Evolutionary conservation across 1,140 invertebrate genomes (phyloP).

Genomic region (Drosophila cardini): DNA sequence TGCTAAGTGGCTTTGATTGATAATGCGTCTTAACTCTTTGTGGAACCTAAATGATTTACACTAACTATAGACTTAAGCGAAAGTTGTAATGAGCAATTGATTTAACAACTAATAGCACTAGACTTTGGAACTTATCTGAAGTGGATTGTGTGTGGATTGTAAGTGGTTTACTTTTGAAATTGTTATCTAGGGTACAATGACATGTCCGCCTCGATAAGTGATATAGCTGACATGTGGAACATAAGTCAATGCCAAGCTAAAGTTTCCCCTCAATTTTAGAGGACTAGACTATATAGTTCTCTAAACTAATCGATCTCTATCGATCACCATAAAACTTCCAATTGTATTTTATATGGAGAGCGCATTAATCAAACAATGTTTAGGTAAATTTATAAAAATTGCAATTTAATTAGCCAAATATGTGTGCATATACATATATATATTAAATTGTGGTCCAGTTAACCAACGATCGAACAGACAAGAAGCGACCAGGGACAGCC

Average conservation of each 20-base stretch:
- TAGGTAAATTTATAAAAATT: conserved; percentile 79
- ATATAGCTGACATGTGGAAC: background rate
- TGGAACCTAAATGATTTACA: too few relatives aligned
- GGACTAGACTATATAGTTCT: too few relatives aligned
- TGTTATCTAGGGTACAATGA: too few relatives aligned
- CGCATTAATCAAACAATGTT: conserved; percentile 60
- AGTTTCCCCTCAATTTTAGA: too few relatives aligned
- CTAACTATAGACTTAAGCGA: too few relatives aligned
- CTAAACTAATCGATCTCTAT: background rate
- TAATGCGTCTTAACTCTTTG: background rate
- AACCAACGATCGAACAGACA: conserved; percentile 35
- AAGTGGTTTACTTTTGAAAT: background rate
- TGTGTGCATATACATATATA: too few relatives aligned
- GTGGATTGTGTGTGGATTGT: conserved; percentile 10
- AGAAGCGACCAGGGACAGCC: conserved; percentile 43
- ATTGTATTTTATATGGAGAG: conserved; percentile 30
- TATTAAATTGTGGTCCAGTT: conserved; percentile 33
- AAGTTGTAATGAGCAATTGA: too few relatives aligned
- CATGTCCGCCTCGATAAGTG: background rate
- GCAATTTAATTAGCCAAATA: conserved; percentile 74
- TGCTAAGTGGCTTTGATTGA: background rate
- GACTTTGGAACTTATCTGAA: background rate
- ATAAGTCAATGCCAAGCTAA: background rate
- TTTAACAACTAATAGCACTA: too few relatives aligned
- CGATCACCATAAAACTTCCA: conserved; percentile 2